Evolutionary conservation across 1,140 invertebrate species (phyloP), one percentile per base, ranked within the genome.

Genomic region (Drosophila aff.): DNA sequence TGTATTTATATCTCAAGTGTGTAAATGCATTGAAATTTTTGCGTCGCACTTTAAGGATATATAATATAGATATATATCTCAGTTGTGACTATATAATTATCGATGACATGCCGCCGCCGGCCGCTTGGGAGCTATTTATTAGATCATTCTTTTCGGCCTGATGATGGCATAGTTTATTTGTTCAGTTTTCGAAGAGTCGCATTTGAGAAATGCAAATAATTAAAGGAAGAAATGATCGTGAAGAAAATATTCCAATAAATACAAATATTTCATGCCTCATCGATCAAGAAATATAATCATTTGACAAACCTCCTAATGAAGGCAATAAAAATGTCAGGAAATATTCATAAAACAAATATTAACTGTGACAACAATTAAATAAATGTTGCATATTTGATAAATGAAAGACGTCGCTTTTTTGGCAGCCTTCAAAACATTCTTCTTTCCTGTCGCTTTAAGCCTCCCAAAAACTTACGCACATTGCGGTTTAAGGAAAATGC

Each of bases 161-260:
- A 84, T 87, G 84, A 87, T 89, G 84, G 81, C 84, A 87, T 89
- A 84, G 75, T 87, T 77, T 76, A 38, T 60, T 63, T 31, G 26
- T 40, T 66, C 41, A 44, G 15, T 53, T 61, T 49, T 61, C 53
- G 75, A 57, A 33, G 21, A 50, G 44, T 21, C 31, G 11, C 36
- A 46, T 47, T 44, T 33, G 38, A 53, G 43, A 26, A 21, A 33
- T 13, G 15, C 40, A 57, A 16, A 47, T 49, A 68, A 68, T 77
- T 44, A 62, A 77, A 77, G 75, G 50, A 69, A 76, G n/a, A 33
- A 59, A 33, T 36, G 33, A 33, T 33, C 31, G 31, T 11, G 16
- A 33, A 52, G n/a, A n/a, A 28, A 21, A 44, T 16, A 26, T 9
- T 28, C 8, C 36, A 11, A 11, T 44, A 44, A n/a, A 43, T 1